These are phyloP conservation scores for Mesoclemmys tuberculata DNA, from an alignment of 2,113 vertebrate genomes.

Conservation along the genomic window DNA sequence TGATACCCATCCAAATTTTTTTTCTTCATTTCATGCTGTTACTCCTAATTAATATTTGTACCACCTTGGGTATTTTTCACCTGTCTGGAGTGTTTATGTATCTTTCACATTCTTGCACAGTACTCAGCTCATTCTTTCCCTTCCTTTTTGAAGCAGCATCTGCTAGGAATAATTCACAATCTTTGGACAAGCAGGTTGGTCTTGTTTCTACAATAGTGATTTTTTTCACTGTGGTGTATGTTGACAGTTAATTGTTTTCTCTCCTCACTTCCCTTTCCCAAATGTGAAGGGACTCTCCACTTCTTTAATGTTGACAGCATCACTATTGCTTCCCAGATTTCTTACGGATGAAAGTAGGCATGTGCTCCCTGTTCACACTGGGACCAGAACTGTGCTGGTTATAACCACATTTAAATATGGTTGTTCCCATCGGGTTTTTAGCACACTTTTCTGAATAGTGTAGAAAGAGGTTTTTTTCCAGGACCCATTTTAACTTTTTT, in stretches of 20 bases:
- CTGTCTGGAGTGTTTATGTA: background rate
- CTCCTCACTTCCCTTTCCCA: background rate
- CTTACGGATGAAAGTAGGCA: background rate
- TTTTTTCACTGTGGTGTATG: too few relatives aligned
- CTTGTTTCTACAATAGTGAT: too few relatives aligned
- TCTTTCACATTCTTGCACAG: background rate
- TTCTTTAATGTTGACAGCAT: too few relatives aligned
- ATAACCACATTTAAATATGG: background rate
- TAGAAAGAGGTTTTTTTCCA: background rate
- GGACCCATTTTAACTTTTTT: too few relatives aligned
- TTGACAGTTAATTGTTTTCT: background rate
- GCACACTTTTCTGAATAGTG: too few relatives aligned
- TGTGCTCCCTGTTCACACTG: background rate
- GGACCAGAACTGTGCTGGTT: background rate
- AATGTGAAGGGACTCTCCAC: background rate
- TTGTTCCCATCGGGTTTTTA: background rate
- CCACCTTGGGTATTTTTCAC: background rate
- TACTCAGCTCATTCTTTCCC: background rate
- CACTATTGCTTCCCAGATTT: background rate
- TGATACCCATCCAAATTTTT: background rate
- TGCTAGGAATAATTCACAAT: background rate
- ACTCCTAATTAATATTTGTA: background rate
- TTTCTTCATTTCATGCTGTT: background rate
- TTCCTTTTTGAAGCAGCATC: background rate
- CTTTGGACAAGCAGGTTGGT: background rate